Evolutionary conservation across 2,888 invertebrate genomes (phyloP).

Genomic region (Lithophane semibrunnea): DNA sequence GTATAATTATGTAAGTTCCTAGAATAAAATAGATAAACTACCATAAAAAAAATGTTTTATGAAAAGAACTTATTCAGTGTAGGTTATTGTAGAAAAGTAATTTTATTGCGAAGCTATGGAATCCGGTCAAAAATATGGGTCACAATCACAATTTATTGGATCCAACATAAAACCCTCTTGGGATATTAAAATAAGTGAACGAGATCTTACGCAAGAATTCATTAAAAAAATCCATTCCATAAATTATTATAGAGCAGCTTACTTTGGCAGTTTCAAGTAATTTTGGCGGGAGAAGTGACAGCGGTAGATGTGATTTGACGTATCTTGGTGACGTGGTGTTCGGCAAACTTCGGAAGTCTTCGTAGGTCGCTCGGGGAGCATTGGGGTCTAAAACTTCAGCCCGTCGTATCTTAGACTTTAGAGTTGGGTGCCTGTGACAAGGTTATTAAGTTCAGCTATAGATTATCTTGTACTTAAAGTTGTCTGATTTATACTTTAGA

Average conservation of each 20-base stretch:
- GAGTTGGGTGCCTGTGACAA: constrained; percentile 71
- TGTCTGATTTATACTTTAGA: constrained; percentile 8
- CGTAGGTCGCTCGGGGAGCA: constrained; percentile 65
- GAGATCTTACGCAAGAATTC: constrained; percentile 15
- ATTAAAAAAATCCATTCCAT: constrained; percentile 17
- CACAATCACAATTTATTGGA: constrained; percentile 31
- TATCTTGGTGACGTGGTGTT: constrained; percentile 87
- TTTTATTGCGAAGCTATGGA: constrained; percentile 12
- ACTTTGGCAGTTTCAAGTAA: constrained; percentile 90
- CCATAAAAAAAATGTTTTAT: too few species aligned
- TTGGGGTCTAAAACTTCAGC: constrained; percentile 51
- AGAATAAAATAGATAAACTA: too few species aligned
- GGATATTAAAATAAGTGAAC: constrained; percentile 43
- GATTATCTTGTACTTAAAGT: constrained; percentile 25
- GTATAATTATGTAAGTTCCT: too few species aligned
- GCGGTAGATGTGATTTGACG: constrained; percentile 94
- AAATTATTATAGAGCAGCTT: constrained; percentile 79
- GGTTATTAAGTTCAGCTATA: constrained; percentile 5
- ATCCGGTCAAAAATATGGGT: constrained; percentile 31
- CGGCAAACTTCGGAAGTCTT: constrained; percentile 73
- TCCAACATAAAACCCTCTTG: constrained; percentile 27
- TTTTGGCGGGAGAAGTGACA: constrained; percentile 92
- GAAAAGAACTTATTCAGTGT: neutral
- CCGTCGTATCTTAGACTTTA: constrained; percentile 61
- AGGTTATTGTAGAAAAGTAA: neutral